Conservation (phyloP, 1,140 invertebrate species). For the Drosophila albomicans region DNA sequence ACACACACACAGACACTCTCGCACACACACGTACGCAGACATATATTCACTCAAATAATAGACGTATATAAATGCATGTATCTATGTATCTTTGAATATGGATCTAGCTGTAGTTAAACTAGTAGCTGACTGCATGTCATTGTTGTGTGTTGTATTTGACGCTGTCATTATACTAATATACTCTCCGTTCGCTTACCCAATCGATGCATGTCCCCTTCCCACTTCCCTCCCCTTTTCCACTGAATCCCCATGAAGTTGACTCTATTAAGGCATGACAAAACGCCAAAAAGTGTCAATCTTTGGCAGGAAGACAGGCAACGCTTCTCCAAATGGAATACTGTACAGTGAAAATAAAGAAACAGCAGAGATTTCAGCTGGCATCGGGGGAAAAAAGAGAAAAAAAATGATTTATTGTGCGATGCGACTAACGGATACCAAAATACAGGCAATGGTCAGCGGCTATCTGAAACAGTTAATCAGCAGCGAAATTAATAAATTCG, state of each 20-base stretch:
- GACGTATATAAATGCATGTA: constrained; percentile 6
- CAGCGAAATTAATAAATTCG: constrained; percentile 82
- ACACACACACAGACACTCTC: constrained; percentile 1
- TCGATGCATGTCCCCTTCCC: constrained; percentile 7
- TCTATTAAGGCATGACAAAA: constrained; percentile 6
- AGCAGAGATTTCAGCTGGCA: constrained; percentile 43
- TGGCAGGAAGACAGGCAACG: constrained; percentile 16
- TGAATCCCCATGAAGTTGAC: neutral
- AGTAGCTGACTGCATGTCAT: constrained; percentile 39
- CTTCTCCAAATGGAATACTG: neutral
- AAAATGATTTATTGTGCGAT: constrained; percentile 75
- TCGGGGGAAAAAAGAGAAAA: constrained; percentile 38
- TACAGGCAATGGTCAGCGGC: constrained; percentile 64
- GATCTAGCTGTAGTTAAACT: constrained; percentile 23
- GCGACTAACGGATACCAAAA: constrained; percentile 66
- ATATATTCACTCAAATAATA: too few species aligned
- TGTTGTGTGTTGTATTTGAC: constrained; percentile 59
- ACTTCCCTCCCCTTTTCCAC: neutral
- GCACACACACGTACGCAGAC: neutral
- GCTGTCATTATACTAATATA: constrained; percentile 58
- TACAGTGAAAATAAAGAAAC: neutral
- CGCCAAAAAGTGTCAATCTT: constrained; percentile 45
- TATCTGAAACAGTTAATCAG: constrained; percentile 82
- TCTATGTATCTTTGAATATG: constrained; percentile 17
- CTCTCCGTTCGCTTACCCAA: constrained; percentile 20